Percentiles rank a stretch among this genome's conserved stretches.
Evolutionary conservation across 2,888 invertebrate genomes (phyloP).

Genomic region (Chrysomela aeneicollis): DNA sequence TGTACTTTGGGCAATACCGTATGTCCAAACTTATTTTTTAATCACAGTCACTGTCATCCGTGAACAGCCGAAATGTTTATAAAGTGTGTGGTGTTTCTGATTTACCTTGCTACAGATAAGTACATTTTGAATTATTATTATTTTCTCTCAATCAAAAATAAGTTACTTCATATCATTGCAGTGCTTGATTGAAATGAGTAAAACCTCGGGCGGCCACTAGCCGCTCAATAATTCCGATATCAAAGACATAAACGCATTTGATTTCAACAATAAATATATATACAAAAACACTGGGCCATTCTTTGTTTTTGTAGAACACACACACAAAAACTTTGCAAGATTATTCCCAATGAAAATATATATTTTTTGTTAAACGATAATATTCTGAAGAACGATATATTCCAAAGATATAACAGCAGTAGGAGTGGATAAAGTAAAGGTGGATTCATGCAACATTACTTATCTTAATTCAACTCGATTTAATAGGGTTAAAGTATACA

Average conservation of each 20-base stretch:
- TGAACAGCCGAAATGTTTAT: background rate
- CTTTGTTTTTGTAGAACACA: constrained; percentile 13
- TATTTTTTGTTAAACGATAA: background rate
- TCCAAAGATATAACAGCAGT: constrained; percentile 11
- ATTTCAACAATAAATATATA: background rate
- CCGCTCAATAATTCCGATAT: background rate
- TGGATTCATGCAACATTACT: too few relatives aligned
- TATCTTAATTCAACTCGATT: too few relatives aligned
- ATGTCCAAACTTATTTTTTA: too few relatives aligned
- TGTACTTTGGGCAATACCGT: too few relatives aligned
- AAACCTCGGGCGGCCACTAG: background rate
- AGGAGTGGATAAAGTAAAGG: constrained; percentile 8
- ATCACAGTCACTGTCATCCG: background rate
- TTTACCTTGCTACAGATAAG: background rate
- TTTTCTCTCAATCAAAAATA: background rate
- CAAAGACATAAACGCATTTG: too few relatives aligned
- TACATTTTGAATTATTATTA: background rate
- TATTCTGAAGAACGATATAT: constrained; percentile 2
- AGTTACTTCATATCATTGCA: background rate
- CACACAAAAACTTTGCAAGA: constrained; percentile 2
- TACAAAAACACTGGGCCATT: background rate
- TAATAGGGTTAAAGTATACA: too few relatives aligned
- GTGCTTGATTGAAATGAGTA: background rate
- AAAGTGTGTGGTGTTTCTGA: background rate
- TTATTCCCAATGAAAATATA: constrained; percentile 6